These are phyloP conservation scores for Yoshiicerus persimilis DNA, from an alignment of 1,140 invertebrate species.

Conservation along the genomic window DNA sequence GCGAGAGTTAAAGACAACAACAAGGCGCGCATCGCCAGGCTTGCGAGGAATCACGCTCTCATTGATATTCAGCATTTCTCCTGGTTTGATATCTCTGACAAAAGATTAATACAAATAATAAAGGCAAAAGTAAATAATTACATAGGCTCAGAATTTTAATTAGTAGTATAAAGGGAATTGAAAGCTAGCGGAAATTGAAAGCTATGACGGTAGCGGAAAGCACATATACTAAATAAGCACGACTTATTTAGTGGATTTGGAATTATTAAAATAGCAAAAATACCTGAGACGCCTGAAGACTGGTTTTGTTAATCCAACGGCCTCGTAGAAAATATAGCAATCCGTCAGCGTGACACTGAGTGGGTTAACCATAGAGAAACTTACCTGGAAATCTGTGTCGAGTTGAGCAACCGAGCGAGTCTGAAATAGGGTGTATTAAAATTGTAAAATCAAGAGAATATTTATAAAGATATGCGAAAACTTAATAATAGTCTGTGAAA, in stretches of 20 bases:
- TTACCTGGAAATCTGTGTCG: slow-evolving; percentile 51
- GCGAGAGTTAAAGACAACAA: slow-evolving; percentile 52
- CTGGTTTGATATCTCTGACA: slow-evolving; percentile 50
- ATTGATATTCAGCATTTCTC: slow-evolving; percentile 49
- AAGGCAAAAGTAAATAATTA: too few relatives aligned
- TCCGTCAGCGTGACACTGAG: slow-evolving; percentile 52
- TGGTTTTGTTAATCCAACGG: slow-evolving; percentile 52
- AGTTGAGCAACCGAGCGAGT: slow-evolving; percentile 44
- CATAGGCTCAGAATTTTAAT: too few relatives aligned
- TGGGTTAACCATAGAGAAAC: slow-evolving; percentile 55
- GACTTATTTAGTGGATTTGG: too few relatives aligned
- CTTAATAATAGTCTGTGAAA: too few relatives aligned
- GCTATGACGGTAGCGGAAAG: neutral
- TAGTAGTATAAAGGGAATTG: too few relatives aligned
- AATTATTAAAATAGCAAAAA: neutral
- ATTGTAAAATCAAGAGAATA: neutral
- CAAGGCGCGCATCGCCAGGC: slow-evolving; percentile 51
- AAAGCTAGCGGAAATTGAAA: too few relatives aligned
- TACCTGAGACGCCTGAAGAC: slow-evolving; percentile 44
- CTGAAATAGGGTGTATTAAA: neutral
- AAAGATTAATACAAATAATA: neutral
- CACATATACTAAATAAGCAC: too few relatives aligned
- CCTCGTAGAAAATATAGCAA: slow-evolving; percentile 55
- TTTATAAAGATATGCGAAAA: too few relatives aligned
- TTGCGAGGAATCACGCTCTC: slow-evolving; percentile 50